These are phyloP conservation scores for Microchrysa polita DNA, from an alignment of 2,888 invertebrate species.

Conservation along the genomic window DNA sequence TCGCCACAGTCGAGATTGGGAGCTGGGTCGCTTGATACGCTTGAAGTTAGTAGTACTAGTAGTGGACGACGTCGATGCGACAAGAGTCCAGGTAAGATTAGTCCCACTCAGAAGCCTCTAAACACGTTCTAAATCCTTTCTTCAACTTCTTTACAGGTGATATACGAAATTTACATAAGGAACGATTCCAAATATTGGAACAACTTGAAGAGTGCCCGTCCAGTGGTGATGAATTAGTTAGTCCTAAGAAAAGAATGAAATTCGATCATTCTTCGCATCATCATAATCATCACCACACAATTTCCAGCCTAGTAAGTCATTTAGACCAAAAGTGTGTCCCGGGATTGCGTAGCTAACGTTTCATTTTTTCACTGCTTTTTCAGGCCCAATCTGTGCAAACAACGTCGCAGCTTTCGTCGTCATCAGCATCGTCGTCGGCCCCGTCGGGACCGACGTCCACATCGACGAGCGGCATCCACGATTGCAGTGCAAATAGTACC, in stretches of 20 bases:
- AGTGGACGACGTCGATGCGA: slow-evolving; percentile 63
- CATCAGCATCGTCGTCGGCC: slow-evolving; percentile 29
- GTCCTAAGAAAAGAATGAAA: slow-evolving; percentile 74
- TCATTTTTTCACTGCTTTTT: slow-evolving; percentile 7
- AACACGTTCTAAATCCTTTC: no score
- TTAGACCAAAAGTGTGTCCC: background rate
- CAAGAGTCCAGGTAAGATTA: slow-evolving; percentile 58
- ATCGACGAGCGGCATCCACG: slow-evolving; percentile 21
- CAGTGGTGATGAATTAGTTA: slow-evolving; percentile 74
- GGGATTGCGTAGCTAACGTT: background rate
- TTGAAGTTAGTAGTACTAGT: slow-evolving; percentile 55
- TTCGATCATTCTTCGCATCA: slow-evolving; percentile 66
- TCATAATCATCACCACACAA: slow-evolving; percentile 58
- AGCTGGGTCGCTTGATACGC: slow-evolving; percentile 60
- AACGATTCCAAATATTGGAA: slow-evolving; percentile 74
- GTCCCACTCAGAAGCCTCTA: background rate
- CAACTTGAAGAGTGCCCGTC: slow-evolving; percentile 77
- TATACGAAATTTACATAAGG: slow-evolving; percentile 75
- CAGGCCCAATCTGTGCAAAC: slow-evolving; percentile 31
- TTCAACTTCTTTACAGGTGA: slow-evolving; percentile 65
- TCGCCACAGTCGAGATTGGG: slow-evolving; percentile 60
- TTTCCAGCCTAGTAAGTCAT: slow-evolving; percentile 59
- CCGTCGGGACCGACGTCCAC: slow-evolving; percentile 16
- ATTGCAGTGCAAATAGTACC: slow-evolving; percentile 40
- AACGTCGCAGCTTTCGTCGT: slow-evolving; percentile 15